Evolutionary conservation across 1,140 invertebrate genomes (phyloP).

Genomic region (Caerostris extrusa): DNA sequence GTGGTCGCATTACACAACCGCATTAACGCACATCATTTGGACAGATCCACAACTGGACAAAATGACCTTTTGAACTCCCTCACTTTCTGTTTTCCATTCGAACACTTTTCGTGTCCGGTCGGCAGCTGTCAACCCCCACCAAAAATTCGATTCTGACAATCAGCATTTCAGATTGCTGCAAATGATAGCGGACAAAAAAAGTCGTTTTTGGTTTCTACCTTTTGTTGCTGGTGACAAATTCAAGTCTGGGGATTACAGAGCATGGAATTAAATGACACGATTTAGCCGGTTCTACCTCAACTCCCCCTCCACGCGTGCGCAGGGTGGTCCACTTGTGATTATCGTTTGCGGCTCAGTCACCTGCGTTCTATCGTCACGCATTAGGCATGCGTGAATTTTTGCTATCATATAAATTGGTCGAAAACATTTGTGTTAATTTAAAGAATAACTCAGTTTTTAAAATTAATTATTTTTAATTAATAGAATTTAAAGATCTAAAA

Average conservation of each 20-base stretch:
- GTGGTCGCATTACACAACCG: slow-evolving; percentile 10
- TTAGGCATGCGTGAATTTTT: background rate
- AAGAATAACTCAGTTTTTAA: too few relatives aligned
- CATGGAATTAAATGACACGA: slow-evolving; percentile 19
- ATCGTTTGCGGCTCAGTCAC: background rate
- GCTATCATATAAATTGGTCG: background rate
- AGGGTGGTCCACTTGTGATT: background rate
- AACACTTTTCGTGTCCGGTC: background rate
- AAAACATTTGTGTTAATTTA: too few relatives aligned
- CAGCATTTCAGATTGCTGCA: background rate
- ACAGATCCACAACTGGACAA: slow-evolving; percentile 58
- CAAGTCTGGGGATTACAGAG: slow-evolving; percentile 22
- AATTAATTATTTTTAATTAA: too few relatives aligned
- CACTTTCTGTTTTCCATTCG: slow-evolving; percentile 5
- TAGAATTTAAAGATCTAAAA: too few relatives aligned
- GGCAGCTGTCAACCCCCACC: slow-evolving; percentile 14
- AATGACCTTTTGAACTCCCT: slow-evolving; percentile 49
- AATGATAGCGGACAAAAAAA: background rate
- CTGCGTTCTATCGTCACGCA: background rate
- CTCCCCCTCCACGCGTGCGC: background rate
- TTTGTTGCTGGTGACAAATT: slow-evolving; percentile 45
- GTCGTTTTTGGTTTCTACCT: background rate
- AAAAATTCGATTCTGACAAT: slow-evolving; percentile 52
- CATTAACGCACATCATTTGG: slow-evolving; percentile 44
- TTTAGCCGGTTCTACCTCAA: background rate